Conservation (phyloP, 2,113 vertebrate genomes). For the Myotis brandtii region DNA sequence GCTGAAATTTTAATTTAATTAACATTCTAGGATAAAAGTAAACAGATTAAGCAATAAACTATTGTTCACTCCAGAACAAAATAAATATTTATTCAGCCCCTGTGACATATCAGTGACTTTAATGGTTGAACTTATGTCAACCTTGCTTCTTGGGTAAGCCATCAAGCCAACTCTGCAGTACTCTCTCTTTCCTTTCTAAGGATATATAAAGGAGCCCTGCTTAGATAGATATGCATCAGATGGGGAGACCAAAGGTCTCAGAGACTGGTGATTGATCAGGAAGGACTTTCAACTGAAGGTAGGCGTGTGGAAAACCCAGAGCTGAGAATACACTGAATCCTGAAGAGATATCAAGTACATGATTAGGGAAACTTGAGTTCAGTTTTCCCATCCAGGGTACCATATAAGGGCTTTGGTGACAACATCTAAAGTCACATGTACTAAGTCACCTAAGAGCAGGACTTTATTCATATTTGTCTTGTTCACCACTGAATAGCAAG, state of each 20-base stretch:
- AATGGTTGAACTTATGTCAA: background rate
- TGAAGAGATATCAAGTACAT: background rate
- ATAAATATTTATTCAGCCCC: background rate
- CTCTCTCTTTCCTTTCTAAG: background rate
- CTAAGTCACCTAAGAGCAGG: background rate
- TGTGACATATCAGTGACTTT: background rate
- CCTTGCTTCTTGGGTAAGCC: background rate
- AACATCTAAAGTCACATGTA: background rate
- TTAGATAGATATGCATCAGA: background rate
- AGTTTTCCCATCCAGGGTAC: background rate
- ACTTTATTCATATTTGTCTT: background rate
- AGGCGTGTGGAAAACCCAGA: background rate
- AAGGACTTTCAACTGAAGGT: background rate
- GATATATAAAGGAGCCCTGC: background rate
- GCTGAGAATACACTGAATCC: background rate
- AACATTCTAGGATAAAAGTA: background rate
- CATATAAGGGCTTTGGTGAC: background rate
- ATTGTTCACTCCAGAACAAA: background rate
- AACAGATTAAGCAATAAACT: background rate
- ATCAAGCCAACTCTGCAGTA: background rate
- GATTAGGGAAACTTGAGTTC: background rate
- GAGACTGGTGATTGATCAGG: background rate
- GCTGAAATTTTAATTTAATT: background rate
- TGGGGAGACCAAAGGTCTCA: background rate
- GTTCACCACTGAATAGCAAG: background rate